Evolutionary conservation across 2,888 invertebrate species (phyloP).

Genomic region (Gibbula magus): DNA sequence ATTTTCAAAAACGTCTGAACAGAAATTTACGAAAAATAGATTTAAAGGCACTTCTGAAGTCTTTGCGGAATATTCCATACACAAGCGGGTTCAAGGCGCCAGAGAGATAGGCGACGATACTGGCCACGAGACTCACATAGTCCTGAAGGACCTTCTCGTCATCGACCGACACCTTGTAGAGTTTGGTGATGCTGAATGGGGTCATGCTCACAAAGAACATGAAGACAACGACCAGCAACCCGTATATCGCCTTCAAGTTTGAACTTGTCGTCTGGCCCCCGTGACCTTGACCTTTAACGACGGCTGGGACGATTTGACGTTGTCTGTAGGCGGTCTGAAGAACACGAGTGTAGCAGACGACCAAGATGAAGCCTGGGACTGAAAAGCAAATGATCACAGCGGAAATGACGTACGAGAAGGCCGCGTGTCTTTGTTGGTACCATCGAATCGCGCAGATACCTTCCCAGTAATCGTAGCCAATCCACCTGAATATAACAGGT

Average conservation of each 20-base stretch:
- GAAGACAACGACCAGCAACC: slow-evolving; percentile 69
- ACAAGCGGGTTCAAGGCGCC: slow-evolving; percentile 73
- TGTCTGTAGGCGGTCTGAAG: slow-evolving; percentile 9
- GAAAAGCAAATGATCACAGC: slow-evolving; percentile 69
- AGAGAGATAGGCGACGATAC: slow-evolving; percentile 66
- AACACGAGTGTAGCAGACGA: slow-evolving; percentile 61
- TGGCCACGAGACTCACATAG: slow-evolving; percentile 63
- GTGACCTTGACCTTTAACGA: not conserved
- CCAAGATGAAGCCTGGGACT: slow-evolving; percentile 62
- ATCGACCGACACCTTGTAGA: slow-evolving; percentile 63
- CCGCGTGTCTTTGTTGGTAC: slow-evolving; percentile 51
- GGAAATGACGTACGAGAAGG: slow-evolving; percentile 64
- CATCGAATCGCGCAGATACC: slow-evolving; percentile 72
- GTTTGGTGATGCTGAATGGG: slow-evolving; percentile 73
- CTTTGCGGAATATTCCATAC: slow-evolving; percentile 71
- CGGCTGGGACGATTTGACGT: not conserved
- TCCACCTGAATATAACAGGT: slow-evolving; percentile 62
- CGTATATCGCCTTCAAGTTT: slow-evolving; percentile 55
- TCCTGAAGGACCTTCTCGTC: slow-evolving; percentile 56
- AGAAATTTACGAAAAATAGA: slow-evolving; percentile 29
- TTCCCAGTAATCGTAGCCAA: slow-evolving; percentile 73
- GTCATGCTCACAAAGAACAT: slow-evolving; percentile 73
- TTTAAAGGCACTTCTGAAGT: slow-evolving; percentile 62
- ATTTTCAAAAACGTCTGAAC: not conserved
- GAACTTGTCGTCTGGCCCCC: not conserved